Conservation (phyloP, 2,797 vertebrate genomes). For the Danio choprae region DNA sequence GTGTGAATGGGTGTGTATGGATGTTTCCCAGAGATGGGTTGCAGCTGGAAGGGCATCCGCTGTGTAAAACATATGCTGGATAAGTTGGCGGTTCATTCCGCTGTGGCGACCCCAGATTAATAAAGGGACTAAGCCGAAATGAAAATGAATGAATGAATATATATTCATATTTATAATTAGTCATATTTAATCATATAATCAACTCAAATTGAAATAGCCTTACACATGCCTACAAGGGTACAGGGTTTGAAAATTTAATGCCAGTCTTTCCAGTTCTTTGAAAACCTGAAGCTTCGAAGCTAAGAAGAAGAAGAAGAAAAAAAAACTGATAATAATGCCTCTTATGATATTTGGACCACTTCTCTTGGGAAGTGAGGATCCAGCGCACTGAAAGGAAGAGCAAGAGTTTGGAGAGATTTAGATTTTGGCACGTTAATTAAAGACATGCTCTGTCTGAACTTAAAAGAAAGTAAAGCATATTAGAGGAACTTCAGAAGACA, state of each 20-base stretch:
- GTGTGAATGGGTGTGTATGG: no score
- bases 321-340: not conserved
- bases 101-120: no score
- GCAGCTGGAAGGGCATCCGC: no score
- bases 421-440: slow-evolving; percentile 6
- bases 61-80: no score
- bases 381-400: not conserved
- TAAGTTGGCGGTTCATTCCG: no score
- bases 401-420: slow-evolving; percentile 3
- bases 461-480: slow-evolving; percentile 25
- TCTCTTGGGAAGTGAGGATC: not conserved
- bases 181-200: no score
- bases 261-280: not conserved
- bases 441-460: slow-evolving; percentile 5
- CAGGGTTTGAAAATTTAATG: not conserved
- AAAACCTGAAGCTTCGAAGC: not conserved
- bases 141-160: no score
- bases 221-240: not conserved
- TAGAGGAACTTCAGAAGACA: not conserved
- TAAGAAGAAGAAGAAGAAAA: not conserved
- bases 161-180: no score
- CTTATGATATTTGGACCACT: not conserved
- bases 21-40: no score
- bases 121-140: no score
- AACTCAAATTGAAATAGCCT: no score